Evolutionary conservation across 2,113 vertebrate genomes (phyloP), one percentile per base, ranked within the genome.

Genomic region (Tragelaphus buxtoni): DNA sequence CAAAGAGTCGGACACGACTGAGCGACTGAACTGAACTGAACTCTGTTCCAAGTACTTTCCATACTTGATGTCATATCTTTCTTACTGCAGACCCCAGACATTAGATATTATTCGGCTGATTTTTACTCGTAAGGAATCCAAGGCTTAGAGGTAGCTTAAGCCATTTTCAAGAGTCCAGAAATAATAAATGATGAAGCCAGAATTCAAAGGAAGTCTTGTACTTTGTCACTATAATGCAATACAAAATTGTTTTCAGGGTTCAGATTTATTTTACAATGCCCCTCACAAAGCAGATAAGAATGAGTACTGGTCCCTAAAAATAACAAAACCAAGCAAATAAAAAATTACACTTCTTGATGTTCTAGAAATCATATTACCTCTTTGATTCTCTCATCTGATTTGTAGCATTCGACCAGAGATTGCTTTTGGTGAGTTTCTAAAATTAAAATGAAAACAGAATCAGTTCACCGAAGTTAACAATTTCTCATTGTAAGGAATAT

Each of bases 391-490:
- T 10, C 10, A 95, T 9, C 11, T 45, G 22, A 90, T 81, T 88
- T 20, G 30, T 56, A 91, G 79, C 3, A 91, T 22, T 85, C 63
- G 24, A 53, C 5, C 61, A 32, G 49, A 82, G 39, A 90, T 82
- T 32, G 49, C 5, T 76, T 91, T 69, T 60, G 12, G 5, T 77
- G 42, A 95, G 63, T 22, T 55, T 5, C 24, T 85, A 7, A 58
- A 90, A 49, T 92, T 69, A 85, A 96, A 92, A 76, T 88, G 51
- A 89, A 88, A 87, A 83, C 74, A 35, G 45, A 90, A 60, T 65
- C 5, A 74, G 8, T 80, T 22, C 6, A 60, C 18, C 30, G n/a
- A 61, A 92, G 8, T 53, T 83, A 83, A 45, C 5, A 22, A 39
- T 53, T 88, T 87, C 8, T 86, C 55, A 92, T 32, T 86, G 13